These are phyloP conservation scores for Phengaris arion DNA, from an alignment of 2,888 invertebrate genomes.

Conservation along the genomic window DNA sequence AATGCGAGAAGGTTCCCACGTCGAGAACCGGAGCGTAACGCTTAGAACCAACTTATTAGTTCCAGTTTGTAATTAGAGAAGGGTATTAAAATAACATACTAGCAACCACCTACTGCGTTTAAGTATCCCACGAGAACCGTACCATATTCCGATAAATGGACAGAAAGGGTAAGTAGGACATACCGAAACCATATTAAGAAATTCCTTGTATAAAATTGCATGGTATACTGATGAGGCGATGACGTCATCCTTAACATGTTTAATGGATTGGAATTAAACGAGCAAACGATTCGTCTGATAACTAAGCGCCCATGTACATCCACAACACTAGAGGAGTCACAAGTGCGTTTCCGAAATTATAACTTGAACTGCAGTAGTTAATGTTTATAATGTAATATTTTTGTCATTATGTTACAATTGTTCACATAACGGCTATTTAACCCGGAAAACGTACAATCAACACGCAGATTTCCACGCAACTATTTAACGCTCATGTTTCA, in stretches of 20 bases:
- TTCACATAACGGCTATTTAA: not conserved
- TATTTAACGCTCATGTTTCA: not conserved
- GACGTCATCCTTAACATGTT: no score
- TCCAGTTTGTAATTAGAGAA: constrained; percentile 10
- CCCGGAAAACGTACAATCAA: not conserved
- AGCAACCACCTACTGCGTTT: not conserved
- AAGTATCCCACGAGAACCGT: constrained; percentile 6
- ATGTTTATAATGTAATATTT: no score
- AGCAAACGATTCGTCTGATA: no score
- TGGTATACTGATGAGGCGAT: not conserved
- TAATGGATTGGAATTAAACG: no score
- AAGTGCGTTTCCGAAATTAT: no score
- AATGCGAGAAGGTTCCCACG: not conserved
- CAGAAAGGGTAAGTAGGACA: not conserved
- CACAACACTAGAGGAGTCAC: no score
- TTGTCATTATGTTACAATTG: constrained; percentile 6
- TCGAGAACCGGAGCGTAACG: not conserved
- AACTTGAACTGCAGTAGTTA: no score
- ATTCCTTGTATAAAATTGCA: not conserved
- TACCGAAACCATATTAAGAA: not conserved
- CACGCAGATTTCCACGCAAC: constrained; percentile 3
- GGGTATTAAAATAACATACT: not conserved
- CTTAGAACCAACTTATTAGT: not conserved
- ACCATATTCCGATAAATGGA: not conserved
- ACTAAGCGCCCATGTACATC: no score